Evolutionary conservation across 1,140 invertebrate genomes (phyloP), one percentile per base, ranked within the genome.

Genomic region (Rhyzopertha dominica): DNA sequence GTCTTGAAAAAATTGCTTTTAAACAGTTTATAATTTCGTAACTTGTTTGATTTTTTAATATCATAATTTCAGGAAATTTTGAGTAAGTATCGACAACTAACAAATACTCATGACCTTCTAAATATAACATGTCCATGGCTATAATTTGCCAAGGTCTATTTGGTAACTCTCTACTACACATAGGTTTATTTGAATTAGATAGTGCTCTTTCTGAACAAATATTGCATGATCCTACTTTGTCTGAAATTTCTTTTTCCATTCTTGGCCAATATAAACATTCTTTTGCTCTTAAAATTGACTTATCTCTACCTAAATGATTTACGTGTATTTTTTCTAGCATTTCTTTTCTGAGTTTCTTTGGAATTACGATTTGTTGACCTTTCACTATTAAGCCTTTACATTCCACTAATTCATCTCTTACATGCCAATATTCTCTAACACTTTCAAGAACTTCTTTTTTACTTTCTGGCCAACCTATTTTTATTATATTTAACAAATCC

Each of bases 71-170:
- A 9, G 56, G 20, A 39, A 43, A 58, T 42, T 58, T 60, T 24
- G 53, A 58, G 51, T 49, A 60, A 44, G 49, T 56, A 44, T 58
- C 55, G 8, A 52, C 48, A 4, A 56, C 43, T 34, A 60, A 5
- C 38, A 58, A 39, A 42, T 54, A 58, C 22, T 23, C 39, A 56
- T 61, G 58, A 56, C 54, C 58, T 51, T 67, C 51, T 54, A 61
- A 56, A 43, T 63, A 47, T 47, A 62, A 61, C 18, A 63, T 42
- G 48, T 67, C 61, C 32, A 25, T 25, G 5, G 55, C 62, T 25
- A 67, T 36, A 36, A 63, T 66, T 20, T 51, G 44, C 55, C 55
- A 68, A 5, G 58, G 43, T 8, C 49, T 46, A 9, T 49, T 31
- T 32, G 57, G 51, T 18, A 66, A 31, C 30, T 61, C 56, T 45